Percentiles rank a stretch among this genome's conserved stretches.
These are phyloP conservation scores for Chaetops frenatus DNA, from an alignment of 2,113 vertebrate species.

Conservation along the genomic window DNA sequence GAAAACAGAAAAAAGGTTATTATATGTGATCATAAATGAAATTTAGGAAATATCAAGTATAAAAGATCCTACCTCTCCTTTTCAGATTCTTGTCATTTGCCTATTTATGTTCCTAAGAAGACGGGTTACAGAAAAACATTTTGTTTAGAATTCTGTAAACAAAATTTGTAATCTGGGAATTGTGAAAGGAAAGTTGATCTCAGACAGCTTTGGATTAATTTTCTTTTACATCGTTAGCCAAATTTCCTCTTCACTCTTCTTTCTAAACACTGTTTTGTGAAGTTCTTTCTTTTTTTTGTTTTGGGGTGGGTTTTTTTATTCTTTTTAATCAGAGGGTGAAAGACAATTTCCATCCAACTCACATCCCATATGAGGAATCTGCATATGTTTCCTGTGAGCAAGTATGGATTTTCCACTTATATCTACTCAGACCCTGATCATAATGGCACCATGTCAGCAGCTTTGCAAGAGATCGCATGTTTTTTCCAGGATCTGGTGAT, in stretches of 20 bases:
- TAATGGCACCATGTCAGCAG: background rate
- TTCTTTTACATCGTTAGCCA: background rate
- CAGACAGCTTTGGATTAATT: background rate
- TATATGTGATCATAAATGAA: background rate
- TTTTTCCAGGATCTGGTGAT: slow-evolving; percentile 62
- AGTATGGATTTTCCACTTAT: slow-evolving; percentile 62
- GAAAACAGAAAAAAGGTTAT: background rate
- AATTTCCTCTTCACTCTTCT: background rate
- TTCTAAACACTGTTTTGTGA: background rate
- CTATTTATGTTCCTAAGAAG: background rate
- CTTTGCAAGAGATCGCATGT: slow-evolving; percentile 8
- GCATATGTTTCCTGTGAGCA: slow-evolving; percentile 67
- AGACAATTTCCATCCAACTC: slow-evolving; percentile 60
- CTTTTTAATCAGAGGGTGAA: slow-evolving; percentile 17
- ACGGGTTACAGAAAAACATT: background rate
- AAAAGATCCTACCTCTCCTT: background rate
- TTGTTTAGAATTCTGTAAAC: background rate
- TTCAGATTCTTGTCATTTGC: background rate
- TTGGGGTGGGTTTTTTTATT: background rate
- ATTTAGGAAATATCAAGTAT: background rate
- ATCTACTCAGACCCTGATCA: slow-evolving; percentile 53
- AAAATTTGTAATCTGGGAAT: background rate
- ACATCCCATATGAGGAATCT: slow-evolving; percentile 52
- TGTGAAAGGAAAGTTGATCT: background rate
- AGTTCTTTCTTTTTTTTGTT: background rate